Base-by-base conservation (phyloP, 2,113 vertebrate species). In the Hippoglossus stenolepis region DNA sequence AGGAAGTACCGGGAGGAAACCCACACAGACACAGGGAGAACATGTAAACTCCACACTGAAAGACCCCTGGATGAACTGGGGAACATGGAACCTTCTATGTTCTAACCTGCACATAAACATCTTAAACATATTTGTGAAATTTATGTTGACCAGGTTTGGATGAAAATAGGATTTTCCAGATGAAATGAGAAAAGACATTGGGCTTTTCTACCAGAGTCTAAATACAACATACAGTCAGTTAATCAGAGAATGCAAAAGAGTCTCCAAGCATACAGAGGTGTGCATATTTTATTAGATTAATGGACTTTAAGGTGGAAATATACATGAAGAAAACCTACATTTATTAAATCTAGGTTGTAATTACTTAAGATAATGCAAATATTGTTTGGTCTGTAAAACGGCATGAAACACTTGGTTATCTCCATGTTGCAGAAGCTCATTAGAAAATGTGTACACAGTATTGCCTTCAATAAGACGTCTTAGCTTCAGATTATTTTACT, bases 251-350 rank as follows among this genome's bases (percentile, higher is more conserved):
- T 54, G 9, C 3, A 53, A n/a, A 26, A 58, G 13, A 58, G 23
- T 26, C 3, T 56, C n/a, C 0, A n/a, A 56, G n/a, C 53, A 56
- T 56, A 9, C 18, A 56, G 9, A 23, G n/a, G 53, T 9, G 31
- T 60, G 14, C 26, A 31, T 26, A 15, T 58, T 31, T 60, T 31
- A 62, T 62, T n/a, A 62, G 49, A 53, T 53, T 60, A 62, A 28
- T 31, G 24, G 26, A 62, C 0, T 61, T 31, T 7, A 31, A 7
- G 31, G 1, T 31, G 31, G 31, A 31, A 65, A 20, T 28, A 26
- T 45, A 47, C 8, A 21, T 15, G 17, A 8, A 54, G 47, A 43
- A 65, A 17, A 65, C 3, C n/a, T 15, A 20, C 14, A 60, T 45
- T 21, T 21, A 56, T 61, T 73, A 15, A 68, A 21, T 40, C 43